phyloP scores from a whole-genome alignment of 2,113 vertebrate genomes.

The Syngnathus scovelli region DNA sequence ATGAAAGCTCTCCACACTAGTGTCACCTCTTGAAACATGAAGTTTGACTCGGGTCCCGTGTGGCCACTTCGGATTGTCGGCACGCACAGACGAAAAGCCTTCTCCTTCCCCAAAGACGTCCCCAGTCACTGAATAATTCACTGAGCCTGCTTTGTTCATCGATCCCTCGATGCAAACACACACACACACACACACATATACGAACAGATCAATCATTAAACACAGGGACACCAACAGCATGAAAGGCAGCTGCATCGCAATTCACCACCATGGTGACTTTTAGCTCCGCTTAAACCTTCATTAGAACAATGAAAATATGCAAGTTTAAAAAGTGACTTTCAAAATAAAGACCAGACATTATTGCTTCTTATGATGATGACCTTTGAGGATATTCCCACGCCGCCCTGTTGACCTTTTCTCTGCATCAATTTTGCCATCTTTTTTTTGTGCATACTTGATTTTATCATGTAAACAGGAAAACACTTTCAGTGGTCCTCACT shows the following conservation, averaged over 20 bases:
- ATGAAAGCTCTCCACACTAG: conserved; percentile 18
- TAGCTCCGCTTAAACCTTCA: conserved; percentile 1
- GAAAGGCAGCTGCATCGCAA: conserved; percentile 37
- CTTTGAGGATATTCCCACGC: conserved; percentile 44
- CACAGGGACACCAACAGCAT: conserved; percentile 15
- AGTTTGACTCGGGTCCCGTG: conserved; percentile 27
- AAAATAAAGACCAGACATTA: conserved; percentile 27
- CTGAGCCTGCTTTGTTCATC: conserved; percentile 49
- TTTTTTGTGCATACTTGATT: neutral
- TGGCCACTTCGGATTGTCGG: conserved; percentile 18
- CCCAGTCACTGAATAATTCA: conserved; percentile 62
- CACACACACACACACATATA: conserved; percentile 6
- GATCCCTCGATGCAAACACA: conserved; percentile 40
- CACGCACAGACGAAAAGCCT: conserved; percentile 11
- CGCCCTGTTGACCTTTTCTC: conserved; percentile 19
- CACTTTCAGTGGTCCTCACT: neutral
- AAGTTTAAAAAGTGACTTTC: conserved; percentile 10
- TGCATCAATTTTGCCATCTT: conserved; percentile 16
- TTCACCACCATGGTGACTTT: conserved; percentile 21
- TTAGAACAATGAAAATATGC: neutral
- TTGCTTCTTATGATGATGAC: conserved; percentile 26
- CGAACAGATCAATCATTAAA: conserved; percentile 47
- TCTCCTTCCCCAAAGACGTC: conserved; percentile 31
- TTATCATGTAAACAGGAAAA: neutral
- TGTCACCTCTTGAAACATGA: conserved; percentile 29